These are phyloP conservation scores for Pantherophis alleghaniensis DNA, from an alignment of 2,797 vertebrate genomes.

Conservation along the genomic window DNA sequence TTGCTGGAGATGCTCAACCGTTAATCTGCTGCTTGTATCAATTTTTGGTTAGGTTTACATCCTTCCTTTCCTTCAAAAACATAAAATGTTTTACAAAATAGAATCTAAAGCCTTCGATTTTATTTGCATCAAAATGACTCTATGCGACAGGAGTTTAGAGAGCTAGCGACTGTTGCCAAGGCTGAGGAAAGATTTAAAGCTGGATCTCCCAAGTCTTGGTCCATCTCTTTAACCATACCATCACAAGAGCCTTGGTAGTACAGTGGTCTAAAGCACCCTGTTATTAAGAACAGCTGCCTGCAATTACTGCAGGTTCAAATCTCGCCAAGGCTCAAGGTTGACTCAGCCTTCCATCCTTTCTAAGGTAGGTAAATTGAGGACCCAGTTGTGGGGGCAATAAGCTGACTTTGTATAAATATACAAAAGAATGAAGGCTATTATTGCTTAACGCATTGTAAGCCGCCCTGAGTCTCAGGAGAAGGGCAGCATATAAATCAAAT, in stretches of 20 bases:
- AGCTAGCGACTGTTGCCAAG: background rate
- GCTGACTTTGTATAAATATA: too few species aligned
- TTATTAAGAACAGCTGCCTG: too few species aligned
- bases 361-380: too few species aligned
- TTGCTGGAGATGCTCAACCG: background rate
- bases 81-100: background rate
- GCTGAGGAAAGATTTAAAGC: background rate
- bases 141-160: background rate
- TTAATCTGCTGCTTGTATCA: background rate
- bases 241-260: background rate
- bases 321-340: too few species aligned
- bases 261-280: too few species aligned
- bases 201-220: background rate
- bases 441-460: too few species aligned
- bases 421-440: too few species aligned
- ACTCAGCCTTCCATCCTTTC: too few species aligned
- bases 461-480: too few species aligned
- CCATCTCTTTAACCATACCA: background rate
- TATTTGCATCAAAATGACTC: background rate
- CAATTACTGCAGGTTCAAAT: too few species aligned
- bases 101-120: background rate
- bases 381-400: too few species aligned
- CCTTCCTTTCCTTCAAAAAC: background rate
- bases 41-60: background rate
- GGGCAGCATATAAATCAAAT: too few species aligned